Conservation (phyloP, 2,797 vertebrate genomes). For the Chaetophractus vellerosus region DNA sequence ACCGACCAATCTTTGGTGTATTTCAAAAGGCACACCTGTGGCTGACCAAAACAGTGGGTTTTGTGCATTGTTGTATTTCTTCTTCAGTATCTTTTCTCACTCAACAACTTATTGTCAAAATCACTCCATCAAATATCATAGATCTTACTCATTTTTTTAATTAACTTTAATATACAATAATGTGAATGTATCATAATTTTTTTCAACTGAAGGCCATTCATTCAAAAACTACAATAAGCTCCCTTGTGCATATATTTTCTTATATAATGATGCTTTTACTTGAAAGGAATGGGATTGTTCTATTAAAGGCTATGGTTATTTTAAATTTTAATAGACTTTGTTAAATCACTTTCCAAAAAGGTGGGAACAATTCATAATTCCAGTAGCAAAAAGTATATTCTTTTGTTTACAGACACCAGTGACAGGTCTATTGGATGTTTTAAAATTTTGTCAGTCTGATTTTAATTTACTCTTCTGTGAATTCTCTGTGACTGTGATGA, state of each 20-base stretch:
- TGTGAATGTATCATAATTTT: background rate
- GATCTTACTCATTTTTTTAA: background rate
- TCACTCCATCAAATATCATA: slow-evolving; percentile 9
- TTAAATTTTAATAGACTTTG: background rate
- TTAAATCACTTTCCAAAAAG: slow-evolving; percentile 3
- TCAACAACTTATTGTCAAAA: background rate
- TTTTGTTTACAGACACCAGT: background rate
- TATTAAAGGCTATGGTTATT: background rate
- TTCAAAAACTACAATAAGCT: background rate
- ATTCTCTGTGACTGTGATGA: background rate
- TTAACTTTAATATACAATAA: background rate
- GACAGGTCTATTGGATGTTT: background rate
- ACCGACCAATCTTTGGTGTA: too few species aligned
- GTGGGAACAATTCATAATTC: background rate
- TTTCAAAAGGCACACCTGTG: too few species aligned
- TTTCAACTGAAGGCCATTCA: background rate
- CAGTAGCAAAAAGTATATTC: background rate
- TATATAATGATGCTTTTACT: background rate
- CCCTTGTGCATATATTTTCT: background rate
- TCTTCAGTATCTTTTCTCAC: slow-evolving; percentile 12
- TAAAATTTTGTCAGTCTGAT: background rate
- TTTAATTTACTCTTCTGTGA: background rate
- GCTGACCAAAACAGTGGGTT: too few species aligned
- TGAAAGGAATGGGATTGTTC: background rate
- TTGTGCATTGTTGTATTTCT: background rate